Evolutionary conservation across 2,797 vertebrate species (phyloP), one percentile per base, ranked within the genome.

Genomic region (Manis javanica): DNA sequence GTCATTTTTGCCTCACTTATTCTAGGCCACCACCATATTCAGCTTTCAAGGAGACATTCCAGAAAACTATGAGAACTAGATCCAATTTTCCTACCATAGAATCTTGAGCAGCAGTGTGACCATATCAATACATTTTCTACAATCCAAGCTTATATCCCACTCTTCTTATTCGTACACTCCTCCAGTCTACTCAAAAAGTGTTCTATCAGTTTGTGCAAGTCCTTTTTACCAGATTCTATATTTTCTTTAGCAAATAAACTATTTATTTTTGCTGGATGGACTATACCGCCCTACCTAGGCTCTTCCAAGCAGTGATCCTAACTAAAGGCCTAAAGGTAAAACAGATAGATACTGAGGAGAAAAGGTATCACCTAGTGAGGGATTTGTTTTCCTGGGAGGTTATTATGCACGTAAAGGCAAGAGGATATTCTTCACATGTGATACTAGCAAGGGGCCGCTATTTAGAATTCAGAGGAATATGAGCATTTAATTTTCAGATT

Each of bases 271-370:
- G 10, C 11, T 55, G 2, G 7, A 21, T 68, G 4, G 68, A 63
- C 3, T 15, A 63, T 13, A 23, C 1, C 16, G 18, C 14, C 34
- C 29, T 31, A 29, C 4, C n/a, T 0, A 31, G 21, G 15, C 1
- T 85, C 23, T 86, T 66, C 7, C 34, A 23, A 85, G 13, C 31
- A 61, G 21, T 92, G n/a, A 61, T 29, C 5, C 2, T 31, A 5
- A 85, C 37, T 83, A 74, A 87, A 11, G 26, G 14, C 1, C 59
- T 75, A 31, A 55, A 34, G 13, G 5, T 51, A 24, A 12, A 18
- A 39, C 16, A 59, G 26, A 26, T 1, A 82, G 2, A 87, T 7
- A 7, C 2, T 57, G 23, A 68, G 15, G 29, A 31, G 51, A 89
- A 24, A 29, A 66, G 74, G 2, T 10, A 31, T 61, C 0, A 2